Base-by-base conservation (phyloP, 2,888 invertebrate genomes). In the Zonitis immaculata region DNA sequence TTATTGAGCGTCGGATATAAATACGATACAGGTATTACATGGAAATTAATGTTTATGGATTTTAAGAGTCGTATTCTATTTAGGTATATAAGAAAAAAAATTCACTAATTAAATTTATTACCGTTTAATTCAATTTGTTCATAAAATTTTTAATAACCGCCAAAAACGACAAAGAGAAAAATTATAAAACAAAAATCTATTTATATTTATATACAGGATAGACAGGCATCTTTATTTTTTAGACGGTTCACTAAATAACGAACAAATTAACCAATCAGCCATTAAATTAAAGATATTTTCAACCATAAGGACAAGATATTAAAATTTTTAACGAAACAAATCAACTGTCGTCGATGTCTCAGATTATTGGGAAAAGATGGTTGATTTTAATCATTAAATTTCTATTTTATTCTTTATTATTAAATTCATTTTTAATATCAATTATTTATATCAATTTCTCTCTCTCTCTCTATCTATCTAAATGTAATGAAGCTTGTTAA, bases 1-100 rank as follows among this genome's bases (percentile, higher is more conserved):
- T 66, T 68, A 68, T 67, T 69, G 66, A 61, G 65, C 66, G 66
- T 64, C 63, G 61, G 61, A 62, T 62, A 55, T 53, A 61, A 67
- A 67, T 59, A 62, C 60, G 67, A 67, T 67, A 66, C 65, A 60
- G 53, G 59, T 62, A 63, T 63, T 62, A 63, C 62, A 63, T 39
- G 58, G 59, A 60, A 62, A 62, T 59, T 59, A 59, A 63, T 56
- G 56, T 53, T 56, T 56, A 56, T 52, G 51, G 52, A 30, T 50
- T 52, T 47, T 46, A 42, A 47, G 30, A 42, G 42, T n/a, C 20
- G 39, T 44, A 39, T 30, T 20, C 27, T 44, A 47, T 30, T n/a
- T n/a, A n/a, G n/a, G n/a, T n/a, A n/a, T n/a, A n/a, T n/a, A n/a
- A n/a, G 32, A 25, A 39, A 47, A 42, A 44, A 48, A 42, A 42